Base-by-base conservation (phyloP, 2,113 vertebrate genomes). In the Shinisaurus crocodilurus region DNA sequence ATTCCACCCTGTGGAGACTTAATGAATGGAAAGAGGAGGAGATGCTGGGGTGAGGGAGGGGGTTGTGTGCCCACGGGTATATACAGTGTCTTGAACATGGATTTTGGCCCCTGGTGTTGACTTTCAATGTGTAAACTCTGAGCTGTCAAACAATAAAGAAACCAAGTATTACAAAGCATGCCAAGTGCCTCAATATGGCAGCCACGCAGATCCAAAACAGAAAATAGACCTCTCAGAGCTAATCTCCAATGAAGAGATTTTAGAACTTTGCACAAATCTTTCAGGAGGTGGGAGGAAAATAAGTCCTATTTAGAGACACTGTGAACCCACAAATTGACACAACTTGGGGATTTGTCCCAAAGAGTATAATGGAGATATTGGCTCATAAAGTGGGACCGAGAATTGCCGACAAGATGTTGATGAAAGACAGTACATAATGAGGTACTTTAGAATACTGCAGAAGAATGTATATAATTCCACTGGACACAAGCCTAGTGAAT, bases 401-500 rank as follows among this genome's bases (percentile, higher is more conserved):
- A 93, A 82, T 86, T 76, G 89, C 89, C 91, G 87, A 92, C 87
- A 95, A 85, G 87, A 74, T 92, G 85, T 85, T 96, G 92, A 88
- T 82, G 74, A 85, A 91, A 95, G 92, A 50, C 8, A 75, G 29
- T 84, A 89, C 82, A 79, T 85, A 92, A 94, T 88, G 91, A 94
- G 96, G 90, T 82, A 85, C 76, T 93, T 89, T 75, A 95, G 84
- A 93, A 27, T 72, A 60, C 88, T 91, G 92, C 60, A 69, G 74
- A 88, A 48, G 69, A 89, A 54, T 74, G 77, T 82, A 76, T 79
- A 87, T 84, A 89, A 85, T 96, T 96, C 94, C 90, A 80, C 32
- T 95, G 94, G 94, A 86, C 10, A 2, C 16, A 85, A n/a, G 95
- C 91, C 95, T 76, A 9, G 87, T 84, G 50, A 94, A 94, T 94